Evolutionary conservation across 1,140 invertebrate genomes (phyloP).

Genomic region (Dryas iulia): DNA sequence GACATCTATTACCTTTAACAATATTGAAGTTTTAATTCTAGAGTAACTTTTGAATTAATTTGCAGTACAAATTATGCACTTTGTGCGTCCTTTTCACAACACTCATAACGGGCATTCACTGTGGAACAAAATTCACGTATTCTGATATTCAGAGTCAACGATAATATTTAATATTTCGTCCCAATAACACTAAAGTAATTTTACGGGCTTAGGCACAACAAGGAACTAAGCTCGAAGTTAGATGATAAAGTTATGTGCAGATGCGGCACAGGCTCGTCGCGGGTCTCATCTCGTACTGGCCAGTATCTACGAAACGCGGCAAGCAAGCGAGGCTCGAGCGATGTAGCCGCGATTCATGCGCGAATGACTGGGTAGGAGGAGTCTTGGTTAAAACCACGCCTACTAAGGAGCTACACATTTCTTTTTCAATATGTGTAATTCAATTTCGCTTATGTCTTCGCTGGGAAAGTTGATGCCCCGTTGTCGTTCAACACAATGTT

Average conservation of each 20-base stretch:
- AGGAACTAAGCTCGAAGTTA: slow-evolving; percentile 16
- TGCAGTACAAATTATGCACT: slow-evolving; percentile 9
- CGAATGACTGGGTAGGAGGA: slow-evolving; percentile 66
- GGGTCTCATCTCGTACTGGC: slow-evolving; percentile 50
- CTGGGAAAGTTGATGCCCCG: slow-evolving; percentile 78
- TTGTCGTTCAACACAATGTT: slow-evolving; percentile 79
- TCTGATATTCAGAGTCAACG: slow-evolving; percentile 35
- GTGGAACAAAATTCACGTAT: slow-evolving; percentile 29
- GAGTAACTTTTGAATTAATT: neutral
- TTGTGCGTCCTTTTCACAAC: slow-evolving; percentile 33
- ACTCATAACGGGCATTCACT: slow-evolving; percentile 46
- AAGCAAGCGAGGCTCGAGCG: slow-evolving; percentile 47
- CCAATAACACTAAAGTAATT: slow-evolving; percentile 27
- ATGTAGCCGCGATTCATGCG: slow-evolving; percentile 60
- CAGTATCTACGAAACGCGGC: slow-evolving; percentile 42
- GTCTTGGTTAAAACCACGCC: slow-evolving; percentile 70
- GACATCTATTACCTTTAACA: neutral
- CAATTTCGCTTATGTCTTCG: slow-evolving; percentile 80
- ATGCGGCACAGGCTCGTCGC: slow-evolving; percentile 48
- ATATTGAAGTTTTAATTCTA: neutral
- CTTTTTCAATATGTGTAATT: slow-evolving; percentile 81
- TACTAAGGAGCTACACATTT: slow-evolving; percentile 79
- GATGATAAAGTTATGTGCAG: slow-evolving; percentile 52
- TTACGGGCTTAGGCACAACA: slow-evolving; percentile 29
- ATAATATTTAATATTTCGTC: slow-evolving; percentile 45